Evolutionary conservation across 2,797 vertebrate species (phyloP).

Genomic region (Sphenopsis melanotis): DNA sequence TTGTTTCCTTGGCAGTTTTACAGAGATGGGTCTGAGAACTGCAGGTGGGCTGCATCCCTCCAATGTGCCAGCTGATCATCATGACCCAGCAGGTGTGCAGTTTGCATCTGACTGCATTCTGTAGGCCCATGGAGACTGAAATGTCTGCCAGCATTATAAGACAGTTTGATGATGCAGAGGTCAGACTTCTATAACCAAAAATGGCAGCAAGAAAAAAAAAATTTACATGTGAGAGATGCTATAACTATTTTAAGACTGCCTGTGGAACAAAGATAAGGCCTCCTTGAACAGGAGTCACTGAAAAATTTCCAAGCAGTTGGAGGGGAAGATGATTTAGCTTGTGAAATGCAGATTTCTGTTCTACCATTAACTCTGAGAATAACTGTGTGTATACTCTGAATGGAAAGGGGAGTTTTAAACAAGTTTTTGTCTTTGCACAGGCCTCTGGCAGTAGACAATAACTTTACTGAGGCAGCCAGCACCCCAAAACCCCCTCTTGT

Average conservation of each 20-base stretch:
- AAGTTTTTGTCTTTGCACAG: not conserved
- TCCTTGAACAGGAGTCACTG: not conserved
- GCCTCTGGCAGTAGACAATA: not conserved
- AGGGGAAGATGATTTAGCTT: not conserved
- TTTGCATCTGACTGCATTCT: not conserved
- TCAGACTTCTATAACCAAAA: not conserved
- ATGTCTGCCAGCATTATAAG: not conserved
- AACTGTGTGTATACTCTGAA: not conserved
- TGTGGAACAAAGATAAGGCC: not conserved
- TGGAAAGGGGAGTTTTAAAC: not conserved
- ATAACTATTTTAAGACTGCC: not conserved
- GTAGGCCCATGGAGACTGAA: not conserved
- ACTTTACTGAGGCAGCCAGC: not conserved
- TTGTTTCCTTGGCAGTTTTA: not conserved
- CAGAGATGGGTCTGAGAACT: not conserved
- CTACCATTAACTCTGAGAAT: not conserved
- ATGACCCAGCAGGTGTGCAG: not conserved
- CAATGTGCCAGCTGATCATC: not conserved
- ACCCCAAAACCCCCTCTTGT: not conserved
- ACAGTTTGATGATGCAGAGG: not conserved
- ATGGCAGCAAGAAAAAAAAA: not conserved
- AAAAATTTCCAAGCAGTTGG: not conserved
- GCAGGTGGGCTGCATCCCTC: not conserved
- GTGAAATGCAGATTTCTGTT: not conserved
- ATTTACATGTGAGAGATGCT: not conserved